These are phyloP conservation scores for Todiramphus chloris DNA, from an alignment of 2,113 vertebrate genomes.

Conservation along the genomic window DNA sequence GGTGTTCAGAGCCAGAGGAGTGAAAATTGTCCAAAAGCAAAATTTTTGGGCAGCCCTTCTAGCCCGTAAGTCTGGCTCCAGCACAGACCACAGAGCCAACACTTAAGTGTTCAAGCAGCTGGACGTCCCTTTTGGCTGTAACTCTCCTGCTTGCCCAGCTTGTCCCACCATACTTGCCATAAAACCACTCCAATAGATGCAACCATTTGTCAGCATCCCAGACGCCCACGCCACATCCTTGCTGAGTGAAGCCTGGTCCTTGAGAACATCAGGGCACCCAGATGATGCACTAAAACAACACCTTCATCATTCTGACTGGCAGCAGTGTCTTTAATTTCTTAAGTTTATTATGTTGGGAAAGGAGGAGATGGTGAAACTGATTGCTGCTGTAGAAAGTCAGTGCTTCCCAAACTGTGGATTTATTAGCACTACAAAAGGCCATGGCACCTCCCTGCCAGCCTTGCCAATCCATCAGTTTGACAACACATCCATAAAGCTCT, in stretches of 20 bases:
- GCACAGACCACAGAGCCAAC: background rate
- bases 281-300: background rate
- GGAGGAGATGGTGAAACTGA: background rate
- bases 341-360: background rate
- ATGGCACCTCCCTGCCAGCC: background rate
- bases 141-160: background rate
- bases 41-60: background rate
- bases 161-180: background rate
- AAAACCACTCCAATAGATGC: background rate
- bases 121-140: background rate
- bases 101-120: background rate
- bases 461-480: background rate
- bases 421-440: background rate
- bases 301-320: background rate
- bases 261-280: background rate
- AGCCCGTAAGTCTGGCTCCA: background rate
- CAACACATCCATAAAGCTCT: background rate
- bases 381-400: background rate
- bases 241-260: background rate
- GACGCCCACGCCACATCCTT: accelerated
- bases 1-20: background rate
- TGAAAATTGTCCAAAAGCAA: background rate
- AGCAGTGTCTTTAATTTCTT: background rate
- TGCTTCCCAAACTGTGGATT: background rate
- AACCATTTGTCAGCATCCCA: background rate